phyloP scores from a whole-genome alignment of 2,797 vertebrate genomes.

The Sebastes wilsoni region DNA sequence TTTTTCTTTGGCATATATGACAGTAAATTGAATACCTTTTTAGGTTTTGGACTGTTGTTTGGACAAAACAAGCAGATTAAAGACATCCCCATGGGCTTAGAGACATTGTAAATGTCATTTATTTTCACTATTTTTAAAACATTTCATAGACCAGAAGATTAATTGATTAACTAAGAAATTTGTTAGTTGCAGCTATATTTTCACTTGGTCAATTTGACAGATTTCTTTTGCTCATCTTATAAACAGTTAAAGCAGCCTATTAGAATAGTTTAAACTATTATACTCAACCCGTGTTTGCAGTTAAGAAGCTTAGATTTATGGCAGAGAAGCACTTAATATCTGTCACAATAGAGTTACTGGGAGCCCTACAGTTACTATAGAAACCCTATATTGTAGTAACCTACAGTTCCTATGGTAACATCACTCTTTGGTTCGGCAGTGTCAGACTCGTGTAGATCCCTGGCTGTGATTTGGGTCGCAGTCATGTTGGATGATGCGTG shows the following conservation, averaged over 20 bases:
- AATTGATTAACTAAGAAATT: fast-evolving
- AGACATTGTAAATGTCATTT: neutral
- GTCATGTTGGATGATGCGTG: neutral
- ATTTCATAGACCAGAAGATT: neutral
- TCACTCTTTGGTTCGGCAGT: neutral
- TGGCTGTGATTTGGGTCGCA: constrained; percentile 7
- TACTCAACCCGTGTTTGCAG: neutral
- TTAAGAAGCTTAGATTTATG: neutral
- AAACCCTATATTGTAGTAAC: neutral
- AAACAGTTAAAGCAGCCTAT: neutral
- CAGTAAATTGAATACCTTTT: neutral
- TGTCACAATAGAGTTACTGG: neutral
- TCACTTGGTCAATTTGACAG: too few species aligned
- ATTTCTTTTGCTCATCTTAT: neutral
- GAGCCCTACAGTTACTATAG: neutral
- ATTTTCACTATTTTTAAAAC: neutral
- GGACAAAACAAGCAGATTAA: neutral
- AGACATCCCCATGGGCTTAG: too few species aligned
- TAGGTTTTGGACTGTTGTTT: too few species aligned
- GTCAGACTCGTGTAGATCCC: neutral
- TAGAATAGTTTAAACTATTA: neutral
- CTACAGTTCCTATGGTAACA: neutral
- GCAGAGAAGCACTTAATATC: neutral
- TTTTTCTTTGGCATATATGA: neutral
- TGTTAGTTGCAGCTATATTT: too few species aligned